Evolutionary conservation across 2,888 invertebrate species (phyloP), one percentile per base, ranked within the genome.

Genomic region (Drosophila anomalipes): DNA sequence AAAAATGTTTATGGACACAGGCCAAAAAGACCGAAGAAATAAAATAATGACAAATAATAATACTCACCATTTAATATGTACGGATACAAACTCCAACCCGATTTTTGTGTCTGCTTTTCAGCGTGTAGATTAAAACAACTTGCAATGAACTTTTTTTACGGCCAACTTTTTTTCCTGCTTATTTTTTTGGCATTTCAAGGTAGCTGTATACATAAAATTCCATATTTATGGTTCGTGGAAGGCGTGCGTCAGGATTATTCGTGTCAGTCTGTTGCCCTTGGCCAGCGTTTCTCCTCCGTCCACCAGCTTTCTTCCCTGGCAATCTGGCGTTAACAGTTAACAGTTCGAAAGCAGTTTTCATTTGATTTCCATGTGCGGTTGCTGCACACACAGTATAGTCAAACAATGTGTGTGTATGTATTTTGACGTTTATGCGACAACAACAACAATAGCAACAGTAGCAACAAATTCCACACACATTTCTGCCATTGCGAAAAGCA

Each of bases 361-460:
- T 79, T 79, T 79, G 81, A 79, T 81, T 79, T 81, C 69, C 68
- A 62, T 69, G 67, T 81, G 77, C 54, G 78, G 78, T 81, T 64
- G 67, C 60, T 61, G 67, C 72, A 66, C 72, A 71, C 77, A 62
- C 22, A 51, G 39, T 53, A 63, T 68, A 54, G 62, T 65, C 78
- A 81, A 81, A 77, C 60, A 72, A 72, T 22, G 35, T 28, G 26
- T 28, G 26, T 35, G 22, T 10, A 4, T 32, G 52, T 26, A 10
- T 35, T 35, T 26, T 54, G 62, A 52, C 49, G 53, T 73, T 58
- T 65, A 65, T 60, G 58, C 54, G 19, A 44, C 49, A 49, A 37
- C 69, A 57, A 52, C 32, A 52, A 35, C 35, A 35, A n/a, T 16
- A 30, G 16, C 51, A 52, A 33, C 32, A 53, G 9, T 35, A 35